phyloP scores from a whole-genome alignment of 53 echinoderm and acorn worm species.

The Mesocentrotus franciscanus region DNA sequence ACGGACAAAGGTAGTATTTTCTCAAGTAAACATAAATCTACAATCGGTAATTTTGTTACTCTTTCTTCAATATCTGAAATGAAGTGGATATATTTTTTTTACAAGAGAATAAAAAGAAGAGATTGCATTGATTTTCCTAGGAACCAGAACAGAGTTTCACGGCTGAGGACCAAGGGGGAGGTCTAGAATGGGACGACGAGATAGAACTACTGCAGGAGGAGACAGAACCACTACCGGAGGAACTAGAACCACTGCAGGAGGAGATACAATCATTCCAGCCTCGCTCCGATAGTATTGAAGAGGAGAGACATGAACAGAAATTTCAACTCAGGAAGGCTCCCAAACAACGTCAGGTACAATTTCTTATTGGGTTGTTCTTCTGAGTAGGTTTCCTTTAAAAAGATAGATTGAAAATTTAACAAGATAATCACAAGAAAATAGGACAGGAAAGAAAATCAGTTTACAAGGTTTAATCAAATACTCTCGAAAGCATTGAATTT shows the following conservation, averaged over 20 bases:
- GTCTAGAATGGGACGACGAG: background rate
- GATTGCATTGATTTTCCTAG: background rate
- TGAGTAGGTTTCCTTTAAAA: too few relatives aligned
- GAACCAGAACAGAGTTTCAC: background rate
- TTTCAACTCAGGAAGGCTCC: background rate
- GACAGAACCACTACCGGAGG: background rate
- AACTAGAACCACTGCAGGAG: background rate
- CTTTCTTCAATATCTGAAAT: too few relatives aligned
- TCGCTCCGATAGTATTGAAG: background rate
- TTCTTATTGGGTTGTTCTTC: background rate
- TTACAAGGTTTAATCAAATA: too few relatives aligned
- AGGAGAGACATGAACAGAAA: background rate
- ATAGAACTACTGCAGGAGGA: background rate
- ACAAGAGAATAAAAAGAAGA: too few relatives aligned
- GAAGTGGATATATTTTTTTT: too few relatives aligned
- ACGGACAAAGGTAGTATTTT: too few relatives aligned
- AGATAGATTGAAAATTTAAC: background rate
- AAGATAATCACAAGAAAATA: background rate
- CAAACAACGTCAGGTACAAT: background rate
- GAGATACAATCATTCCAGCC: background rate
- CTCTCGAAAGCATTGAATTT: too few relatives aligned
- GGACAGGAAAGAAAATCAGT: background rate
- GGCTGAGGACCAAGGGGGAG: background rate
- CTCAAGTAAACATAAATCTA: too few relatives aligned
- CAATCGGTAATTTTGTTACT: too few relatives aligned